phyloP scores from a whole-genome alignment of 2,113 vertebrate genomes.

The Dicrurus megarhynchus region DNA sequence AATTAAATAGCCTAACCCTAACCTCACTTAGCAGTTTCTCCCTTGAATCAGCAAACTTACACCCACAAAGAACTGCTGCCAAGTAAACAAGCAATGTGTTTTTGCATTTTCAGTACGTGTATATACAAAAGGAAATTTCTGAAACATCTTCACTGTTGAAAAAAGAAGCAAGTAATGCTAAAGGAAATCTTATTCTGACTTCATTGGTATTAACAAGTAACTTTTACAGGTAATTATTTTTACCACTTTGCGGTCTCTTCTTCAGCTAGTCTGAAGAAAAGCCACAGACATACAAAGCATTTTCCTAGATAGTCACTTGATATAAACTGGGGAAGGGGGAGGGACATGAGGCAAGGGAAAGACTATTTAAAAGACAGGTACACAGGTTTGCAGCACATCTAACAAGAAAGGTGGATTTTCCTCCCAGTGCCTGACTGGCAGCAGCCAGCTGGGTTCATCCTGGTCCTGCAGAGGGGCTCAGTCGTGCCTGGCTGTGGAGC shows the following conservation, averaged over 20 bases:
- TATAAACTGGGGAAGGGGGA: background rate
- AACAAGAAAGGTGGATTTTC: background rate
- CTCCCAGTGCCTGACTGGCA: background rate
- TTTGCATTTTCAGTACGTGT: background rate
- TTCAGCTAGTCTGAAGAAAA: background rate
- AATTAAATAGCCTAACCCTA: background rate
- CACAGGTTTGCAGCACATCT: background rate
- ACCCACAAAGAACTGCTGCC: background rate
- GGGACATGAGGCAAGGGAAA: background rate
- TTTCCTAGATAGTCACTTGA: background rate
- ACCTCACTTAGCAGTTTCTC: background rate
- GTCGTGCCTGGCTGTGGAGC: background rate
- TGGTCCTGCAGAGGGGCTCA: accelerated
- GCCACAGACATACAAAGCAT: background rate
- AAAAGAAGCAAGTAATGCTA: background rate
- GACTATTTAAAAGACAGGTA: background rate
- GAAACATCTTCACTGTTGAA: background rate
- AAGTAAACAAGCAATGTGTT: background rate
- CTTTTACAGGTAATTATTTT: background rate
- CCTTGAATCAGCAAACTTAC: background rate
- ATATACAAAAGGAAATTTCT: background rate
- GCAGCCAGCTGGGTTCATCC: background rate
- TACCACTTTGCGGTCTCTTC: background rate
- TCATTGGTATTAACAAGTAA: background rate
- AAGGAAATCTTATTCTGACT: background rate